Base-by-base conservation (phyloP, 2,888 invertebrate species). In the Rhimphoctona megacephalus region DNA sequence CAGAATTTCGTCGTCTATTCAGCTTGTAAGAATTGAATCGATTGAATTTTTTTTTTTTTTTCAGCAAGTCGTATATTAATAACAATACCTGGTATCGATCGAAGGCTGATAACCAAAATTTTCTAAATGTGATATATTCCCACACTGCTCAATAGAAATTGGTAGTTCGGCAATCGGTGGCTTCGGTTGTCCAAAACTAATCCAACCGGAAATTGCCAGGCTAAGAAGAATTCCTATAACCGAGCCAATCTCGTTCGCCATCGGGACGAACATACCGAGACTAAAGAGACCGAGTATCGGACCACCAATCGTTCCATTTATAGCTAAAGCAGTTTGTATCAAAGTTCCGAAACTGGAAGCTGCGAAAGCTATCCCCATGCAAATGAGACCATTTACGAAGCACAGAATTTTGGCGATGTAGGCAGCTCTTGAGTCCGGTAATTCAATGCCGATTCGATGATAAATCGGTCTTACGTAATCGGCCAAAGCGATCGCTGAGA, bases 401-500 rank as follows among this genome's bases (percentile, higher is more conserved):
- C 91, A 92, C 0, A 94, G 81, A 7, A 89, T n/a, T 69, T 93
- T 94, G 17, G 90, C 97, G 88, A 96, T 95, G 17, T 96, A 94
- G 1, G 98, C 97, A 36, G 97, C 98, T 92, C 96, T 97, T 19
- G 96, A 95, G 87, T 97, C 97, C 0, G 96, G 96, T 89, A 98
- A 95, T 86, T 96, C 96, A 67, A 96, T 96, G 52, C 96, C 96
- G 84, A 88, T 96, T 81, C 70, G 81, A 83, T 8, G 72, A 84
- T 91, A 94, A 22, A 91, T 5, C 1, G 94, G 94, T 91, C 96
- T 96, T 2, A 98, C 95, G 90, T 98, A 98, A 94, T 99, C 99
- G 91, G 98, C 97, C 36, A 99, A 95, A 0, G 98, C 97, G 17
- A 99, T 97, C 0, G 99, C 98, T 0, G 99, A 97, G 54, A 99